Percentiles rank a stretch among this genome's conserved stretches.
Conservation (phyloP, 2,888 invertebrate genomes). For the Apamea monoglypha region DNA sequence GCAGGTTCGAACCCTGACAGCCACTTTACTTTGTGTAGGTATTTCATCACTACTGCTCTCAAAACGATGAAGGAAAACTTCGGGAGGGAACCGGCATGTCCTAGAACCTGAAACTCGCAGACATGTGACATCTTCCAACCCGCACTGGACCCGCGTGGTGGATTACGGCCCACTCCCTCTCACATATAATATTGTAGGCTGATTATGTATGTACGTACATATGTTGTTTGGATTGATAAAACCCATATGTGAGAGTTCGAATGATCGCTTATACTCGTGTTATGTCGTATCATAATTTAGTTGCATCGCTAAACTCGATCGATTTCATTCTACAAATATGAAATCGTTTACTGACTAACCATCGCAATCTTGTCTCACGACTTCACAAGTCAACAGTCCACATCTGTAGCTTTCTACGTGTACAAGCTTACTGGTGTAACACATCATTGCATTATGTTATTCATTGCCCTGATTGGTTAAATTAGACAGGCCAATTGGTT, state of each 20-base stretch:
- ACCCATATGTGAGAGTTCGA: not conserved
- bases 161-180: not conserved
- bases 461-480: conserved; percentile 36
- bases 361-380: conserved; percentile 10
- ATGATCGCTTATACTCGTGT: not conserved
- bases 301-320: not conserved
- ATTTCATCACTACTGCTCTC: not conserved
- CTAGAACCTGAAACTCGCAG: not conserved
- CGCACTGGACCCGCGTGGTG: not conserved
- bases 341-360: conserved; percentile 14
- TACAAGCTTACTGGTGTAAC: conserved; percentile 12
- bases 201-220: not conserved
- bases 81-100: not conserved
- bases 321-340: conserved; percentile 10
- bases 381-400: not conserved
- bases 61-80: not conserved
- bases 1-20: not conserved
- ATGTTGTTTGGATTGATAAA: not conserved
- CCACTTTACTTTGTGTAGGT: not conserved
- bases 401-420: conserved; percentile 24
- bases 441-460: conserved; percentile 15
- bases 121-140: not conserved
- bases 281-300: not conserved
- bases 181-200: not conserved
- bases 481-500: conserved; percentile 40